Conservation (phyloP, 2,888 invertebrate genomes). For the Ormia ochracea region DNA sequence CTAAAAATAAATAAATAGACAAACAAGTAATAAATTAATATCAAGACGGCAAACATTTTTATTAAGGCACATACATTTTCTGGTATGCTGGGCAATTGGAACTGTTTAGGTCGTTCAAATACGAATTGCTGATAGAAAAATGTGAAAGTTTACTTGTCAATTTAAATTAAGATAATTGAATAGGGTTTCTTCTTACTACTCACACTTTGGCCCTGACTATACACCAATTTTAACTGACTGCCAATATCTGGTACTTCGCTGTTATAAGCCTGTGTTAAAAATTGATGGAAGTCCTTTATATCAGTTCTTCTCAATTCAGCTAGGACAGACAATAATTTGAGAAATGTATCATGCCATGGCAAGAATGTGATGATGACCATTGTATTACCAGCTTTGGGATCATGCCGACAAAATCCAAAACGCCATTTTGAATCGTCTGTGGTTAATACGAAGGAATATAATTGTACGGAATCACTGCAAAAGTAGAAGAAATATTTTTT, state of each 20-base stretch:
- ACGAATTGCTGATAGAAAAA: slow-evolving; percentile 82
- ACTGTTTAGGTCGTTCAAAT: slow-evolving; percentile 86
- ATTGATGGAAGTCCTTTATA: slow-evolving; percentile 73
- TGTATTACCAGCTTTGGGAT: slow-evolving; percentile 91
- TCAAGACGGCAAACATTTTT: neutral
- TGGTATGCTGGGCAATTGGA: slow-evolving; percentile 94
- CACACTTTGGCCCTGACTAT: slow-evolving; percentile 80
- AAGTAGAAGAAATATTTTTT: slow-evolving; percentile 9
- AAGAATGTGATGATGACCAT: slow-evolving; percentile 90
- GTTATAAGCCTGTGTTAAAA: slow-evolving; percentile 83
- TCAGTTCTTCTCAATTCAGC: slow-evolving; percentile 72
- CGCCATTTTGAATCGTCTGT: slow-evolving; percentile 96
- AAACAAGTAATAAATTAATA: neutral
- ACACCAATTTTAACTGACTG: slow-evolving; percentile 80
- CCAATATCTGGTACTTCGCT: slow-evolving; percentile 84
- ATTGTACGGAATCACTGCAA: slow-evolving; percentile 88
- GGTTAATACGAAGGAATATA: slow-evolving; percentile 97
- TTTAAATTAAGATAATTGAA: neutral
- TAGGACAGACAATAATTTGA: slow-evolving; percentile 73
- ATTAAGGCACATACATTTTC: slow-evolving; percentile 86
- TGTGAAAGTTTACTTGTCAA: neutral
- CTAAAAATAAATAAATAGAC: slow-evolving; percentile 78
- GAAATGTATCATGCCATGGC: slow-evolving; percentile 98
- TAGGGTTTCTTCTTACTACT: slow-evolving; percentile 66
- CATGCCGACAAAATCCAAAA: slow-evolving; percentile 97